Conservation (phyloP, 1,140 invertebrate species). For the Drosophila paulistorum region DNA sequence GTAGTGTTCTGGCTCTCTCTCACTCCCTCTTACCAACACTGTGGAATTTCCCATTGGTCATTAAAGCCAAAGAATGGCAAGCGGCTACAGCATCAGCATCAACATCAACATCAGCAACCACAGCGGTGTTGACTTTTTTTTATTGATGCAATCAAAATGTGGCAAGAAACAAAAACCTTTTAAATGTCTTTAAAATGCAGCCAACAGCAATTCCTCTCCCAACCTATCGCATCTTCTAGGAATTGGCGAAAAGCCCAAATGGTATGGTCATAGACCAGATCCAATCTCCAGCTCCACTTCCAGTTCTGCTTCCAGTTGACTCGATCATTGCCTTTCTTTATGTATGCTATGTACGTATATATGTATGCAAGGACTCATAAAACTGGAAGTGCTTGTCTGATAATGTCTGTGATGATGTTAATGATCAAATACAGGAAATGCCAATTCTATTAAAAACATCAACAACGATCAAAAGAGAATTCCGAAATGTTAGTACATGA, state of each 20-base stretch:
- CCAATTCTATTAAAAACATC: slow-evolving; percentile 42
- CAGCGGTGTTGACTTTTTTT: slow-evolving; percentile 51
- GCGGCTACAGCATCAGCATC: not conserved
- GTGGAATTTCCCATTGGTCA: slow-evolving; percentile 64
- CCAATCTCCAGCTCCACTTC: slow-evolving; percentile 17
- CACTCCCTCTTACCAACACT: slow-evolving; percentile 7
- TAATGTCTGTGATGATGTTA: slow-evolving; percentile 34
- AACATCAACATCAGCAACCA: slow-evolving; percentile 8
- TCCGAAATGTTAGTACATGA: not conserved
- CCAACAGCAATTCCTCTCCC: slow-evolving; percentile 69
- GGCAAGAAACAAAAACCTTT: slow-evolving; percentile 55
- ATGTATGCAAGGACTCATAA: slow-evolving; percentile 45
- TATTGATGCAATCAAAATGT: slow-evolving; percentile 77
- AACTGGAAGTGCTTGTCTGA: slow-evolving; percentile 39
- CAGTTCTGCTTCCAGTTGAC: slow-evolving; percentile 2
- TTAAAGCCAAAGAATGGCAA: slow-evolving; percentile 56
- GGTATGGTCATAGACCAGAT: slow-evolving; percentile 29
- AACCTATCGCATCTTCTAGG: slow-evolving; percentile 52
- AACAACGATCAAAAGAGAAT: not conserved
- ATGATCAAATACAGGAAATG: slow-evolving; percentile 60
- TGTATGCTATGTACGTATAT: not conserved
- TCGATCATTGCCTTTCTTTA: not conserved
- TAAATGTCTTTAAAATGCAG: slow-evolving; percentile 68
- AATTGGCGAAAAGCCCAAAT: slow-evolving; percentile 67
- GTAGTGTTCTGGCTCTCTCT: slow-evolving; percentile 13